Base-by-base conservation (phyloP, 1,140 invertebrate species). In the Calephelis nemesis region DNA sequence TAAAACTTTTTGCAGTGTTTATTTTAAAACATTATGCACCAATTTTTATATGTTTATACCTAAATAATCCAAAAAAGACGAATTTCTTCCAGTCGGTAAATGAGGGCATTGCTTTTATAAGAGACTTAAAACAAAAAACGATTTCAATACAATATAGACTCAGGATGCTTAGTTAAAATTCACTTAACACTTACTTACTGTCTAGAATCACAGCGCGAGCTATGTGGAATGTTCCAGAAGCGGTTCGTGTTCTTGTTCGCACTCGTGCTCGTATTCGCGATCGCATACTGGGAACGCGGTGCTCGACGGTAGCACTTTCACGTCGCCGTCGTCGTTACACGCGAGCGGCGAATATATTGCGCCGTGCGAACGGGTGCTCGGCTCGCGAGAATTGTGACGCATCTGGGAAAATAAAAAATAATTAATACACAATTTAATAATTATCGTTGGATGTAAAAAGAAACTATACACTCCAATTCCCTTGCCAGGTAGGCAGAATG, bases 201-300 rank as follows among this genome's bases (percentile, higher is more conserved):
- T 76, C 84, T 84, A 85, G 45, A 71, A 85, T 87, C 83, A 84
- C 80, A 84, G 81, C 77, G 76, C 71, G 70, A 79, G 82, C 79
- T 91, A 88, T 76, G 83, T 84, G 81, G 85, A 83, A 77, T 88
- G 82, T 82, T 88, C 82, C 13, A 91, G 78, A n/a, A 91, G 78
- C 15, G 85, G 76, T 49, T 88, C 78, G 13, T 82, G 66, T 72
- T 88, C 87, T 60, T 66, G 72, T 48, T 77, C 75, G 42, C 48
- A 40, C 8, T 50, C 48, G 64, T 58, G 30, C 69, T 68, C 47
- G 65, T 66, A 47, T 40, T 65, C 48, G 39, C 72, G 75, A 52
- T 76, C 76, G 69, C 62, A 19, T 5, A 71, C 77, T 40, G 79
- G 79, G 69, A 80, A 81, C 6, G 72, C 45, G 0, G 78, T 82